A percentile compares a stretch with the other conserved stretches of the same genome.
Conservation (phyloP, 2,797 vertebrate genomes). For the Poeciliopsis presidionis region DNA sequence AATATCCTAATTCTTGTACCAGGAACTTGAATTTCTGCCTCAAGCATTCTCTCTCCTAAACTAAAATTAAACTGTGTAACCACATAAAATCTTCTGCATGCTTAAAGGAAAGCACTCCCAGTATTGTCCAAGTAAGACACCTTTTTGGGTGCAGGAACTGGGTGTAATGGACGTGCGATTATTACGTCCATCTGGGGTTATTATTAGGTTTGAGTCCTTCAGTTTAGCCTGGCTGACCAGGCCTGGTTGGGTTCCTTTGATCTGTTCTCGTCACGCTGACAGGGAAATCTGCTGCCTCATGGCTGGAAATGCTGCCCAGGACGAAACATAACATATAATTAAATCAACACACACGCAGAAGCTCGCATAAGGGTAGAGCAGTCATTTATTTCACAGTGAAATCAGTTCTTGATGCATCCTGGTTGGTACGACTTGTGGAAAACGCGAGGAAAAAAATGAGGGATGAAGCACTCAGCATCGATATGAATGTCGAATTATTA, state of each 20-base stretch:
- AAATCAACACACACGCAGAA: neutral
- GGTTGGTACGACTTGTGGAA: neutral
- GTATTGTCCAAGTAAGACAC: neutral
- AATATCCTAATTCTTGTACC: neutral
- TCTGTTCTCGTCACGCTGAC: slow-evolving; percentile 45
- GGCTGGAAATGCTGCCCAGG: slow-evolving; percentile 2
- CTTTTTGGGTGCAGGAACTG: neutral
- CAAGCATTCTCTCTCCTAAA: neutral
- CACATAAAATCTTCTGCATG: neutral
- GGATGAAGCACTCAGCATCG: neutral
- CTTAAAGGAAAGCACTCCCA: neutral
- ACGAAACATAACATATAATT: slow-evolving; percentile 18
- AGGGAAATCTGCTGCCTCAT: slow-evolving; percentile 20
- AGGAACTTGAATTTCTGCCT: neutral
- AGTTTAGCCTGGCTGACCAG: slow-evolving; percentile 57
- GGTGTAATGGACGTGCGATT: slow-evolving; percentile 31
- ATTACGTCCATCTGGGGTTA: slow-evolving; percentile 20
- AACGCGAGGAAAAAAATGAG: neutral
- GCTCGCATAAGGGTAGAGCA: neutral
- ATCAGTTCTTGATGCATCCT: neutral
- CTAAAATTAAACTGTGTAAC: neutral
- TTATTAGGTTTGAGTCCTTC: slow-evolving; percentile 57
- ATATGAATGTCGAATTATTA: neutral
- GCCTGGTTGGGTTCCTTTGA: slow-evolving; percentile 46
- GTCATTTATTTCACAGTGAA: neutral